Percentiles rank a stretch among this genome's conserved stretches.
Evolutionary conservation across 2,888 invertebrate genomes (phyloP).

Genomic region (Crocallis elinguaria): DNA sequence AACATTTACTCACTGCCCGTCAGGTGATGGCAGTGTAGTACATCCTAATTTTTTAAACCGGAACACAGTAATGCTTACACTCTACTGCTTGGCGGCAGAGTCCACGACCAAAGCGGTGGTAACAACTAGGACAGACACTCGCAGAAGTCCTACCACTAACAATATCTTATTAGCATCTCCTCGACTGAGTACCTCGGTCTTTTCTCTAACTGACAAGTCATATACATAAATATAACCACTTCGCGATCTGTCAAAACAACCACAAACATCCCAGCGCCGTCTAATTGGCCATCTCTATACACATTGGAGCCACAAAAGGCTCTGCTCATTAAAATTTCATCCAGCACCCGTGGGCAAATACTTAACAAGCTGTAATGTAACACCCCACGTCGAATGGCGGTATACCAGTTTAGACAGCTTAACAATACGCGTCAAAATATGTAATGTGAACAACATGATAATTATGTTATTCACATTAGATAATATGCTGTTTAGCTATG

Average conservation of each 20-base stretch:
- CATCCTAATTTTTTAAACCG: too few species aligned
- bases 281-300: slow-evolving; percentile 66
- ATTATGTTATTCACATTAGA: neutral
- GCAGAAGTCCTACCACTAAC: too few species aligned
- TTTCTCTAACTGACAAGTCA: too few species aligned
- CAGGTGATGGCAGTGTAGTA: too few species aligned
- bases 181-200: too few species aligned
- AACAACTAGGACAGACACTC: too few species aligned
- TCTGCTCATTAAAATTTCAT: slow-evolving; percentile 74
- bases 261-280: slow-evolving; percentile 27
- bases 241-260: slow-evolving; percentile 15
- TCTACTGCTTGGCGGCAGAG: too few species aligned
- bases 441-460: neutral
- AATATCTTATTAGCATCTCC: too few species aligned
- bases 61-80: too few species aligned
- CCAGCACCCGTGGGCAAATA: slow-evolving; percentile 54
- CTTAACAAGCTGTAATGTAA: slow-evolving; percentile 62
- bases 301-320: slow-evolving; percentile 57
- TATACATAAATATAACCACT: neutral
- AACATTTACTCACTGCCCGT: too few species aligned
- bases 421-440: slow-evolving; percentile 12
- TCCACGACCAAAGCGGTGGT: too few species aligned
- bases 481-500: too few species aligned
- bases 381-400: slow-evolving; percentile 52
- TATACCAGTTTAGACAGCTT: slow-evolving; percentile 12